These are phyloP conservation scores for Neoarius graeffei DNA, from an alignment of 2,113 vertebrate genomes.

Conservation along the genomic window DNA sequence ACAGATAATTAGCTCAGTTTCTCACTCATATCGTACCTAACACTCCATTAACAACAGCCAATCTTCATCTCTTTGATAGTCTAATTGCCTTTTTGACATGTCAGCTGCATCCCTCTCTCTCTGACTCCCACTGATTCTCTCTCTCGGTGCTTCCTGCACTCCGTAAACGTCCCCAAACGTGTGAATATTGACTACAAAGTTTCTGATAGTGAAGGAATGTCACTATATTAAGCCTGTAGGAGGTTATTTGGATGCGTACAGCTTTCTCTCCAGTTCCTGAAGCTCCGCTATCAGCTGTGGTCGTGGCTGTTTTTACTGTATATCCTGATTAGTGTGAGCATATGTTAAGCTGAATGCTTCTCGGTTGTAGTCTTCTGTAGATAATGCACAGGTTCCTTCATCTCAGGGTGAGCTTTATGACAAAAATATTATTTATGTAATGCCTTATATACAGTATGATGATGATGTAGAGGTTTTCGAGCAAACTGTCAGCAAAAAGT, in stretches of 20 bases:
- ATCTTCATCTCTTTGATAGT: background rate
- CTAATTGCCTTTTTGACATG: background rate
- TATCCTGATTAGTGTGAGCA: background rate
- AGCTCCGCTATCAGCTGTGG: background rate
- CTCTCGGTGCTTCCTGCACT: background rate
- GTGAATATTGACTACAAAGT: background rate
- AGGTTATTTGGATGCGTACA: background rate
- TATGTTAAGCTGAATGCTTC: too few species aligned
- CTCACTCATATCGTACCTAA: background rate
- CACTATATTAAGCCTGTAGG: background rate
- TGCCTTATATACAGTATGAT: background rate
- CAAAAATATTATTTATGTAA: background rate
- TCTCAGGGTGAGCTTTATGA: background rate
- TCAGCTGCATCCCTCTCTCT: background rate
- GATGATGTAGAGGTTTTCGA: background rate
- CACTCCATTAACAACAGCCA: background rate
- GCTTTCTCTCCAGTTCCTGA: background rate
- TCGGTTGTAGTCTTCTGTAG: background rate
- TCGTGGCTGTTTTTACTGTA: background rate
- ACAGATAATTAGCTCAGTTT: background rate
- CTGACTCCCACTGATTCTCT: background rate
- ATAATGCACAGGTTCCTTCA: background rate
- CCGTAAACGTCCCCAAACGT: background rate
- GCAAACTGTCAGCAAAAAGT: background rate
- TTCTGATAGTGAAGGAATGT: background rate